Percentiles rank a stretch among this genome's conserved stretches.
Evolutionary conservation across 2,113 vertebrate species (phyloP).

Genomic region (Rattus rattus): DNA sequence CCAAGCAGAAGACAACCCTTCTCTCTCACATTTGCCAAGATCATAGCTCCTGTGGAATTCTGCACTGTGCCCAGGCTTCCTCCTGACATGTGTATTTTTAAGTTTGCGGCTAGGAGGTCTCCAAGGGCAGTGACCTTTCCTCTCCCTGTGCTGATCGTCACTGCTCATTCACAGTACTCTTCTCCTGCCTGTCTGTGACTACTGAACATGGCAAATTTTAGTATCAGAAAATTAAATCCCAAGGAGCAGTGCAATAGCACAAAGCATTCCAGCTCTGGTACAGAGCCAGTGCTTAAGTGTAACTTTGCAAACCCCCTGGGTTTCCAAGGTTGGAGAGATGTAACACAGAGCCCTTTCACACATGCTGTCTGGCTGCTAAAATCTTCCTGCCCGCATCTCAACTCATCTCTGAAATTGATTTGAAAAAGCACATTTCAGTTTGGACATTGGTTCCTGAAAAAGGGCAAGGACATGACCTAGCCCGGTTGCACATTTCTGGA

Average conservation of each 20-base stretch:
- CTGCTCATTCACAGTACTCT: not conserved
- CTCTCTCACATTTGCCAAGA: not conserved
- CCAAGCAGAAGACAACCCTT: not conserved
- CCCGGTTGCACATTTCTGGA: not conserved
- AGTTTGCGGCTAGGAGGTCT: constrained; percentile 21
- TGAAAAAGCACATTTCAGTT: constrained; percentile 32
- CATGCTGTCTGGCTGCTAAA: constrained; percentile 22
- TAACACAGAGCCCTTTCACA: constrained; percentile 33
- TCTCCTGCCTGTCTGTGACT: not conserved
- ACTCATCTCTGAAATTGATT: constrained; percentile 51
- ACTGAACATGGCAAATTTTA: constrained; percentile 58
- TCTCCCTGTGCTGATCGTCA: not conserved
- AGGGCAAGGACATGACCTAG: not conserved
- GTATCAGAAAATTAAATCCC: constrained; percentile 70
- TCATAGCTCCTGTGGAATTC: not conserved
- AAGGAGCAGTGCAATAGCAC: constrained; percentile 49
- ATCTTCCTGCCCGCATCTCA: constrained; percentile 24
- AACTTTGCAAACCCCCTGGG: constrained; percentile 75
- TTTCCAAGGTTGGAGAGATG: constrained; percentile 42
- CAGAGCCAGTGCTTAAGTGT: constrained; percentile 38
- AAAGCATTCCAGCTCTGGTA: constrained; percentile 43
- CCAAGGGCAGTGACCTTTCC: constrained; percentile 52
- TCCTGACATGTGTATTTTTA: constrained; percentile 49
- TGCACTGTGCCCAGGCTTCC: not conserved
- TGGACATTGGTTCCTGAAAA: constrained; percentile 1